Evolutionary conservation across 2,113 vertebrate genomes (phyloP), one percentile per base, ranked within the genome.

Genomic region (Osmerus mordax): DNA sequence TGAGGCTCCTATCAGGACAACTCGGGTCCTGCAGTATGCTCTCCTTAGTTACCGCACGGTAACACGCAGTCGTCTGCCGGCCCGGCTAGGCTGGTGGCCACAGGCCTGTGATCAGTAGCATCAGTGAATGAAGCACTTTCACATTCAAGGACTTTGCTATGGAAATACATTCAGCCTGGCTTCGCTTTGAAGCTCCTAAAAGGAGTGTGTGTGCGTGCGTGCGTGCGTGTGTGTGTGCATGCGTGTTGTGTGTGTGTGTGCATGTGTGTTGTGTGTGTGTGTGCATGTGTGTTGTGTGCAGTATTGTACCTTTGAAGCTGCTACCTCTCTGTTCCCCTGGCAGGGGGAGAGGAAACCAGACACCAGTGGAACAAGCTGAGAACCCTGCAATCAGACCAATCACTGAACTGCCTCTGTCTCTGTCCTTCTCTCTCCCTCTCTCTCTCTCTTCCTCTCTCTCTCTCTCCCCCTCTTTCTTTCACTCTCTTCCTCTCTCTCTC

Each of bases 381-480:
- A 68, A 14, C 51, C 72, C 81, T 77, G 87, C 85, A 91, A 91
- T 90, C 90, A 90, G 74, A 67, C 84, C 79, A 90, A 90, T 90
- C 88, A 90, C 74, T 83, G 89, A 41, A 41, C 36, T 41, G 36
- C 36, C 36, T 41, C 36, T 41, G 36, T 41, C 36, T 41, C 36
- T 5, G 7, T 41, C 36, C 6, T 41, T 8, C 36, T 41, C 36
- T 41, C 36, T 47, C 36, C 21, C 36, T 21, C 12, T 18, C 54
- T 9, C 36, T 41, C 36, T 41, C 36, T 4, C 7, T 56, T 3
- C 2, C 54, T 9, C 1, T 3, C 3, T 3, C 12, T 13, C 12
- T 18, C 53, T 9, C 4, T 9, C 11, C 4, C 53, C 4, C 11
- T 18, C 53, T 18, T 1, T 55, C 53, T 15, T 3, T 18, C 53